Conservation (phyloP, 2,888 invertebrate genomes). For the Icerya purchasi region DNA sequence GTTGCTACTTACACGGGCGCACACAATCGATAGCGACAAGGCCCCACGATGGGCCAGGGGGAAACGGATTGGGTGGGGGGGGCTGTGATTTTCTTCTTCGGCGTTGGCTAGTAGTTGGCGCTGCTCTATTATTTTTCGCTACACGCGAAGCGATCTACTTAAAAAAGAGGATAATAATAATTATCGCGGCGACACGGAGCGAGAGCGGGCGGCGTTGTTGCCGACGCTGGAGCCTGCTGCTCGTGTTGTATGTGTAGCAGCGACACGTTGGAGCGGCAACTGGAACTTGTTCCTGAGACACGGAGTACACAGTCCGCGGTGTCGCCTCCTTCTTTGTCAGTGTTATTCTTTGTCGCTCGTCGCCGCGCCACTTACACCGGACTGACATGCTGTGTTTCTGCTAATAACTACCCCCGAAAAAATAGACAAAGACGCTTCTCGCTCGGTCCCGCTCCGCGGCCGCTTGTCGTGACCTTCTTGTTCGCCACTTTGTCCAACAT, state of each 20-base stretch:
- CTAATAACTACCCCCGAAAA: slow-evolving; percentile 13
- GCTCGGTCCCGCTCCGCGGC: too few relatives aligned
- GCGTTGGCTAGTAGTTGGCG: too few relatives aligned
- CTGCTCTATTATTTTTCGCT: too few relatives aligned
- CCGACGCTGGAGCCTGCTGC: slow-evolving; percentile 5
- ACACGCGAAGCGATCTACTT: too few relatives aligned
- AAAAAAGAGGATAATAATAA: not conserved
- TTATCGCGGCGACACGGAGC: slow-evolving; percentile 4
- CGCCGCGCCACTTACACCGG: not conserved
- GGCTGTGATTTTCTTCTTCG: too few relatives aligned
- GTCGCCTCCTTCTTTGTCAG: too few relatives aligned
- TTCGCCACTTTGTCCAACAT: slow-evolving; percentile 15
- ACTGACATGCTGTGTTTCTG: not conserved
- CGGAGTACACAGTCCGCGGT: slow-evolving; percentile 6
- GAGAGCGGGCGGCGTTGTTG: slow-evolving; percentile 1
- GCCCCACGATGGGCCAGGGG: too few relatives aligned
- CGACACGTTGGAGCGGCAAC: slow-evolving; percentile 1
- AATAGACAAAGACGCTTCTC: too few relatives aligned
- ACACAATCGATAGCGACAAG: too few relatives aligned
- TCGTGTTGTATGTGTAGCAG: slow-evolving; percentile 5
- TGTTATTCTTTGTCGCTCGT: too few relatives aligned
- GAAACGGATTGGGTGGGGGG: too few relatives aligned
- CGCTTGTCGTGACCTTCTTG: slow-evolving; percentile 15
- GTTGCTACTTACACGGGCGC: too few relatives aligned
- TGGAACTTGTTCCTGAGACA: slow-evolving; percentile 3